Percentiles rank a stretch among this genome's conserved stretches.
These are phyloP conservation scores for Limnodromus scolopaceus DNA, from an alignment of 2,797 vertebrate species.

Conservation along the genomic window DNA sequence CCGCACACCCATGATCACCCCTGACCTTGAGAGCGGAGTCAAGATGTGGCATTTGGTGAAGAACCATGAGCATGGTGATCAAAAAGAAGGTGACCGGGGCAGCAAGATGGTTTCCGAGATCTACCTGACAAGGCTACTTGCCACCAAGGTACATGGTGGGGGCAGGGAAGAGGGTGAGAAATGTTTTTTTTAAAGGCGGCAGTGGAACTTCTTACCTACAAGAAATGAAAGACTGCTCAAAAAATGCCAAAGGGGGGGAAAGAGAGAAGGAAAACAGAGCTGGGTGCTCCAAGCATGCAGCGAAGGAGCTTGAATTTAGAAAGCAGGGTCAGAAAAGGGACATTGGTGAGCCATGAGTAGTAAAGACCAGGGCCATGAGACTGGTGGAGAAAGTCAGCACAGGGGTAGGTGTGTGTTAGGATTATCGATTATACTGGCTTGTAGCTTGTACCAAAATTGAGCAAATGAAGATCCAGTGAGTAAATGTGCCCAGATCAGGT, in stretches of 20 bases:
- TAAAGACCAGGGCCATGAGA: background rate
- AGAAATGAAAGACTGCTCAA: background rate
- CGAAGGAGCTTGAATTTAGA: background rate
- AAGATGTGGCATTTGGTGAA: conserved; percentile 99
- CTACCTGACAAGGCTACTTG: conserved; percentile 94
- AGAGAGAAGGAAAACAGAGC: background rate
- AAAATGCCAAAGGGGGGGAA: background rate
- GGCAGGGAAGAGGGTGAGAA: accelerated
- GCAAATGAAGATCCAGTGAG: background rate
- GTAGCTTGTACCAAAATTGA: background rate
- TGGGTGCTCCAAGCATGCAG: background rate
- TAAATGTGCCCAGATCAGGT: background rate
- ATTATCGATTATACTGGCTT: accelerated
- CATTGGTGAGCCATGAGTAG: accelerated
- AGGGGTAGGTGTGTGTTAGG: background rate
- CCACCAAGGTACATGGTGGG: conserved; percentile 88
- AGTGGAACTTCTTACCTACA: background rate
- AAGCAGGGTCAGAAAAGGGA: background rate
- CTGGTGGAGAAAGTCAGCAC: background rate
- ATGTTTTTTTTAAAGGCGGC: background rate
- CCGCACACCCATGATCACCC: conserved; percentile 97
- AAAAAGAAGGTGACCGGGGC: conserved; percentile 96
- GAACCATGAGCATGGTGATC: conserved; percentile 97
- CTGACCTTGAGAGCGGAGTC: conserved; percentile 94
- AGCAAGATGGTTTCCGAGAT: conserved; percentile 99